Evolutionary conservation across 2,797 vertebrate species (phyloP).

Genomic region (Limnodromus scolopaceus): DNA sequence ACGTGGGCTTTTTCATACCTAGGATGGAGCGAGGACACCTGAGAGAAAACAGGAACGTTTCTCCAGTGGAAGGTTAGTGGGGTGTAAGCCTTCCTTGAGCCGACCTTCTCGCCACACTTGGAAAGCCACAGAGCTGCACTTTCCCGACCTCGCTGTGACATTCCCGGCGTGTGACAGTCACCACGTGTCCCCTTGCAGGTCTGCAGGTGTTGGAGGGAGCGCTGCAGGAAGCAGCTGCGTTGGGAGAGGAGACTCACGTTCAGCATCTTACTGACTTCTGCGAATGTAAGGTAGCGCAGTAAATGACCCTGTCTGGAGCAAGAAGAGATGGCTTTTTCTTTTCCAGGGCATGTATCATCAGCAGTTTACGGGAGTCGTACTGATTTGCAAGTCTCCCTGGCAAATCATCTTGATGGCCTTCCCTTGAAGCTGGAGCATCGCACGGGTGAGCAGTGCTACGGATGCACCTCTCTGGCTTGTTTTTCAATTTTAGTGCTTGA

Average conservation of each 20-base stretch:
- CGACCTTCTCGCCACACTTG: neutral
- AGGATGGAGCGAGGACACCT: neutral
- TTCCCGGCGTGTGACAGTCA: neutral
- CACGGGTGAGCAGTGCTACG: neutral
- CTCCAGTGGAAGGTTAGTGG: neutral
- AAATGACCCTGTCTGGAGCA: neutral
- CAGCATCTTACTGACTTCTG: neutral
- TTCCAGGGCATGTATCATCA: neutral
- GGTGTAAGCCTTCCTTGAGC: neutral
- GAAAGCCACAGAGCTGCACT: neutral
- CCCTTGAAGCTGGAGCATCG: neutral
- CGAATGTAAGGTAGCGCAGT: fast-evolving
- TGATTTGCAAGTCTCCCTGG: neutral
- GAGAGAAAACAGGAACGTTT: neutral
- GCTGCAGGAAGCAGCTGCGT: neutral
- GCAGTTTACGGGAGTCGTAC: neutral
- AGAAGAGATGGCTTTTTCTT: neutral
- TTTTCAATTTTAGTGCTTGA: neutral
- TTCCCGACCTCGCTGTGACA: neutral
- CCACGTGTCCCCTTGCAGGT: neutral
- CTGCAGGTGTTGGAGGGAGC: constrained; percentile 1
- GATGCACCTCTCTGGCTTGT: neutral
- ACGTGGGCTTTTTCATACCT: neutral
- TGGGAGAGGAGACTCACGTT: neutral
- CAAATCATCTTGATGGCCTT: neutral